Percentiles rank a stretch among this genome's conserved stretches.
Evolutionary conservation across 2,888 invertebrate genomes (phyloP).

Genomic region (Epirrhoe alternata): DNA sequence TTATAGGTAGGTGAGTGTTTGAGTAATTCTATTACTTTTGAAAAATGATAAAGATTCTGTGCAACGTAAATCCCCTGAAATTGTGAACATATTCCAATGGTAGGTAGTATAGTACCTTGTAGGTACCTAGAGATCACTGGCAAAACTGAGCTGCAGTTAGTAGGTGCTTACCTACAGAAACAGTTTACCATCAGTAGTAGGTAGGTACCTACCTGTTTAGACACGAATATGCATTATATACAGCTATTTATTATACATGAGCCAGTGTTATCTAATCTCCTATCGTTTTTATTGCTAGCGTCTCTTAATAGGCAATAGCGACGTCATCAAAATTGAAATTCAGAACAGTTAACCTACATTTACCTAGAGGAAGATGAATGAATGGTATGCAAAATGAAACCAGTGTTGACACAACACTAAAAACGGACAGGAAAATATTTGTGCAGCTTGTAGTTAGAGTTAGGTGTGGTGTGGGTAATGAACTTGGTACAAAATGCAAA

Average conservation of each 20-base stretch:
- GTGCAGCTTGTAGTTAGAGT: not conserved
- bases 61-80: no score
- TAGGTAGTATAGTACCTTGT: no score
- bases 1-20: not conserved
- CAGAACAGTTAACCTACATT: not conserved
- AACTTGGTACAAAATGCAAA: constrained; percentile 1
- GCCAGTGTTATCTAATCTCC: constrained; percentile 14
- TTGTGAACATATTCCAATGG: no score
- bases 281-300: constrained; percentile 20
- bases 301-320: constrained; percentile 14
- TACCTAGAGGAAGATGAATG: not conserved
- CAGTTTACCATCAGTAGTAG: not conserved
- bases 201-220: not conserved
- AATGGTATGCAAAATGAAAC: not conserved
- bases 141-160: no score
- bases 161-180: not conserved
- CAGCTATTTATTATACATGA: not conserved
- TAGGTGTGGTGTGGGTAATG: not conserved
- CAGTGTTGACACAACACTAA: not conserved
- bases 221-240: not conserved
- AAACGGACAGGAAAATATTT: not conserved
- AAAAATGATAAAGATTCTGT: no score
- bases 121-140: no score
- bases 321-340: constrained; percentile 3
- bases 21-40: no score